phyloP scores from a whole-genome alignment of 2,888 invertebrate species.

The Apocheima hispidaria region DNA sequence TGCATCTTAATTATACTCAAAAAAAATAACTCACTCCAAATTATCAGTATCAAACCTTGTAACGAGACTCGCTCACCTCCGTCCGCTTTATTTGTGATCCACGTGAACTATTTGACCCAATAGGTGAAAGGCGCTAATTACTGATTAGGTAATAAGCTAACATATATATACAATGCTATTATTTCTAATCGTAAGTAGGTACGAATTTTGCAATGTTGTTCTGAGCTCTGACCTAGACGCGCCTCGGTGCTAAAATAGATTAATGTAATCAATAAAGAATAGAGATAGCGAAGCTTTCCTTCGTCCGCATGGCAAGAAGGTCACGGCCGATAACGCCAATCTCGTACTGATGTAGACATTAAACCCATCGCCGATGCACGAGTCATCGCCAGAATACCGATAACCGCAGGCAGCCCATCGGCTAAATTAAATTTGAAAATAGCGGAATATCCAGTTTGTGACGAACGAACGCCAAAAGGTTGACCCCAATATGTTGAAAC shows the following conservation, averaged over 20 bases:
- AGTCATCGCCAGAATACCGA: slow-evolving; percentile 30
- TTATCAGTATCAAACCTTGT: slow-evolving; percentile 41
- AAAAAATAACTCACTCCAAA: slow-evolving; percentile 34
- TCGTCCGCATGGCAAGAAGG: slow-evolving; percentile 25
- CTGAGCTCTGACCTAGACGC: slow-evolving; percentile 40
- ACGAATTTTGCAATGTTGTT: slow-evolving; percentile 23
- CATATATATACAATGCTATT: slow-evolving; percentile 1
- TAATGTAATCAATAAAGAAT: slow-evolving; percentile 26
- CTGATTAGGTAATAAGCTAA: slow-evolving; percentile 15
- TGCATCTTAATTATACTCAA: not conserved
- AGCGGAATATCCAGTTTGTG: slow-evolving; percentile 50
- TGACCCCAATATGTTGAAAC: slow-evolving; percentile 56
- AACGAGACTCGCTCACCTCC: slow-evolving; percentile 63
- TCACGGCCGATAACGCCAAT: slow-evolving; percentile 29
- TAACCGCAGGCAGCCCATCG: slow-evolving; percentile 36
- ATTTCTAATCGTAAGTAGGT: slow-evolving; percentile 4
- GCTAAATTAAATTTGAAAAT: slow-evolving; percentile 42
- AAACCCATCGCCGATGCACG: slow-evolving; percentile 16
- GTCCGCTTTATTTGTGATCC: slow-evolving; percentile 67
- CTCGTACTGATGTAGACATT: slow-evolving; percentile 8
- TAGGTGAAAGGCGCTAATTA: slow-evolving; percentile 68
- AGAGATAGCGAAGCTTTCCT: slow-evolving; percentile 30
- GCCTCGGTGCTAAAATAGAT: slow-evolving; percentile 32
- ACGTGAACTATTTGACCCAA: slow-evolving; percentile 67
- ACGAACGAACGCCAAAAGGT: slow-evolving; percentile 54